Conservation (phyloP, 2,888 invertebrate genomes). For the Adelognathus sp. region DNA sequence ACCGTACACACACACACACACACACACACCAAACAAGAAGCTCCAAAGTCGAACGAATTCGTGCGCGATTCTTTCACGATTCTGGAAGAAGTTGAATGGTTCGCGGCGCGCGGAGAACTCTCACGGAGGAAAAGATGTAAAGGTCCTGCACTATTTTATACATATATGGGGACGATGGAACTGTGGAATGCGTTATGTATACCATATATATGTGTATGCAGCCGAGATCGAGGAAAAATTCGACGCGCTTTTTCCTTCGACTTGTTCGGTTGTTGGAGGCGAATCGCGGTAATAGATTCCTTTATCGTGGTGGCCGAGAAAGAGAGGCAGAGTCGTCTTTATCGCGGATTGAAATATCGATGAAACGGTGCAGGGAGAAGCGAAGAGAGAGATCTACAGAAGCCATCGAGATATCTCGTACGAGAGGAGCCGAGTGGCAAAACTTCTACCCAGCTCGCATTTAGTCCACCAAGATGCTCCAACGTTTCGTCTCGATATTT, state of each 20-base stretch:
- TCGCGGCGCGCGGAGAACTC: conserved; percentile 24
- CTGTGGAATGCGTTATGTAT: not conserved
- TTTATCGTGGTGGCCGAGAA: conserved; percentile 68
- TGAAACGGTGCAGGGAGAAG: conserved; percentile 68
- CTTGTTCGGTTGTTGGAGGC: conserved; percentile 43
- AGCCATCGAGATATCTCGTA: conserved; percentile 38
- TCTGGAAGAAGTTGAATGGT: conserved; percentile 43
- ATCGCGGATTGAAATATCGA: conserved; percentile 74
- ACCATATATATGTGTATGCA: not conserved
- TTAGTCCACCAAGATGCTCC: conserved; percentile 28
- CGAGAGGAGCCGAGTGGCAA: conserved; percentile 30
- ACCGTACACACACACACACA: not conserved
- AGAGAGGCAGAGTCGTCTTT: conserved; percentile 62
- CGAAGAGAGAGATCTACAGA: conserved; percentile 10
- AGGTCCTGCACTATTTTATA: not conserved
- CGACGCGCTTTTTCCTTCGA: conserved; percentile 41
- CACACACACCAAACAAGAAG: not conserved
- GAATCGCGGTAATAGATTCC: conserved; percentile 73
- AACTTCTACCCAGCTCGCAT: conserved; percentile 48
- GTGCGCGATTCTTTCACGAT: conserved; percentile 51
- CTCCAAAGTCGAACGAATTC: conserved; percentile 49
- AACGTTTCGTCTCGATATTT: conserved; percentile 32
- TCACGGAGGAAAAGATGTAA: conserved; percentile 36
- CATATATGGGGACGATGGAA: conserved; percentile 4
- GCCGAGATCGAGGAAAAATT: conserved; percentile 34